phyloP scores from a whole-genome alignment of 2,888 invertebrate genomes.

The Rhopalosiphum nymphaeae region DNA sequence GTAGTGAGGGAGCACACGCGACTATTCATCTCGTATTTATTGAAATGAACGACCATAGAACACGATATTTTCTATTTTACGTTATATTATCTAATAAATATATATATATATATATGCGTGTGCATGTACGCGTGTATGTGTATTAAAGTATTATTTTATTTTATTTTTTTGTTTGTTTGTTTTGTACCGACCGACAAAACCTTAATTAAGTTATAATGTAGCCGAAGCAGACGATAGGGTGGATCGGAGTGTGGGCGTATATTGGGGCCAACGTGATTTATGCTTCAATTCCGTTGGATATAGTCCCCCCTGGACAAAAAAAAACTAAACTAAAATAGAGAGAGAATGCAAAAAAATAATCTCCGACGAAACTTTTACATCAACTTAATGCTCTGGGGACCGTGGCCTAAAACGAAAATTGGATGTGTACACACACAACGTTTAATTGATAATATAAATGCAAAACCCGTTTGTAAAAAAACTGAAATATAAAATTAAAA shows the following conservation, averaged over 20 bases:
- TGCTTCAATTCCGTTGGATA: conserved; percentile 56
- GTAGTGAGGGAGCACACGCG: conserved; percentile 30
- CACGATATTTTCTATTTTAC: conserved; percentile 50
- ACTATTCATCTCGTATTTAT: conserved; percentile 20
- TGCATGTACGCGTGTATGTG: not conserved
- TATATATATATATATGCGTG: not conserved
- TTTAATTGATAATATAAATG: conserved; percentile 54
- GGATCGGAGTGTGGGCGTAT: conserved; percentile 47
- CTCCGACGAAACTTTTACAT: conserved; percentile 55
- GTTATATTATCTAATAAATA: not conserved
- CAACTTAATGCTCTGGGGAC: conserved; percentile 57
- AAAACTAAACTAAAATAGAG: not conserved
- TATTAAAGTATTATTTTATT: not conserved
- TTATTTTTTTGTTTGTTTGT: conserved; percentile 6
- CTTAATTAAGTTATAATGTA: conserved; percentile 63
- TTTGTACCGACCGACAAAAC: conserved; percentile 18
- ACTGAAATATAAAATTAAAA: conserved; percentile 54
- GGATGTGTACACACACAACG: conserved; percentile 21
- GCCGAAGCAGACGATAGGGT: not conserved
- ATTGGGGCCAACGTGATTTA: conserved; percentile 59
- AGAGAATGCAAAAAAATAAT: conserved; percentile 20
- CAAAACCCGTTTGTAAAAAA: conserved; percentile 36
- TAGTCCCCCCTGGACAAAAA: conserved; percentile 9
- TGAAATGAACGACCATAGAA: conserved; percentile 34
- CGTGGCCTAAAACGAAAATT: conserved; percentile 43